phyloP scores from a whole-genome alignment of 2,888 invertebrate genomes.

The Nomada hirtipes region DNA sequence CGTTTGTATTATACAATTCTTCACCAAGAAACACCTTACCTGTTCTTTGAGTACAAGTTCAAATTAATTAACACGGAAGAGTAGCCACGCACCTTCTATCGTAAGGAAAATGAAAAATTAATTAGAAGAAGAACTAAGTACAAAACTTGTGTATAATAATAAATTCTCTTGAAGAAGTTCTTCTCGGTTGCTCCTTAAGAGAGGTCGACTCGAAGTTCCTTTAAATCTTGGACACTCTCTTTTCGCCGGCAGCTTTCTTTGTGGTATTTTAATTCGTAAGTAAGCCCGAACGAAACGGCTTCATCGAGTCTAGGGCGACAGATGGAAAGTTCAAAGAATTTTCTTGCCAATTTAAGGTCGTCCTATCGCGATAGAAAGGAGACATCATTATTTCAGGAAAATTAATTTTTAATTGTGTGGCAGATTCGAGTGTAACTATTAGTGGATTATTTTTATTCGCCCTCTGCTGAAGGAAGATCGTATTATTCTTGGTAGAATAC shows the following conservation, averaged over 20 bases:
- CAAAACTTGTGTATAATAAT: not conserved
- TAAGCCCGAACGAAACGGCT: not conserved
- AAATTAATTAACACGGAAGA: constrained; percentile 10
- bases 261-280: constrained; percentile 4
- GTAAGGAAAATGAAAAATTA: not conserved
- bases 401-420: not conserved
- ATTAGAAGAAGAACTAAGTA: not conserved
- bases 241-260: not conserved
- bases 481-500: constrained; percentile 14
- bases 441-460: not conserved
- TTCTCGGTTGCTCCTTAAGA: not conserved
- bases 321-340: constrained; percentile 3
- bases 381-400: not conserved
- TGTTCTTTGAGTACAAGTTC: not conserved
- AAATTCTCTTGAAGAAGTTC: not conserved
- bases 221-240: not conserved
- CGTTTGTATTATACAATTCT: no score
- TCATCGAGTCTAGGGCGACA: not conserved
- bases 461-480: not conserved
- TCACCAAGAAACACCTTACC: not conserved
- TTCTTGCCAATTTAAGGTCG: not conserved
- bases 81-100: not conserved
- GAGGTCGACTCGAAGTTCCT: not conserved
- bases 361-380: not conserved
- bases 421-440: not conserved